These are phyloP conservation scores for Argyresthia goedartella DNA, from an alignment of 2,888 invertebrate species.

Conservation along the genomic window DNA sequence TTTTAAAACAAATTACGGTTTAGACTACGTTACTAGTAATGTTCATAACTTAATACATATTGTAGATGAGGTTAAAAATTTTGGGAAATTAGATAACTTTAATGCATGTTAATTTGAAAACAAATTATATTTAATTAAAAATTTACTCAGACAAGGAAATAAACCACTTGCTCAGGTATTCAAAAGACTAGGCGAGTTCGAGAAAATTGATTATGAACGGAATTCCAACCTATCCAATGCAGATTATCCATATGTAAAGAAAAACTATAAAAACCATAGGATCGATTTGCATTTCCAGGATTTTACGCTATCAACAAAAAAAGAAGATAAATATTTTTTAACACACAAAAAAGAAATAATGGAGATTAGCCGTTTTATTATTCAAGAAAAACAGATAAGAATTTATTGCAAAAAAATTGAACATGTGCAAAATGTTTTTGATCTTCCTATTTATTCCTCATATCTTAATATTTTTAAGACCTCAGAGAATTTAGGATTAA, in stretches of 20 bases:
- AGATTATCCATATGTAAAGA: neutral
- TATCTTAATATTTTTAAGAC: neutral
- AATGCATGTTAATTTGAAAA: slow-evolving; percentile 8
- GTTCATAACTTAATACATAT: slow-evolving; percentile 14
- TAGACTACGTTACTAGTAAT: slow-evolving; percentile 13
- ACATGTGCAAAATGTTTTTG: neutral
- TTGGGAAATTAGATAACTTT: slow-evolving; percentile 9
- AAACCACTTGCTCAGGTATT: slow-evolving; percentile 10
- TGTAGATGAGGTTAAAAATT: slow-evolving; percentile 10
- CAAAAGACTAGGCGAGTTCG: slow-evolving; percentile 7
- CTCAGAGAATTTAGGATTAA: neutral
- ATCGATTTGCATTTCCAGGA: neutral
- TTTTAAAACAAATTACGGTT: slow-evolving; percentile 11
- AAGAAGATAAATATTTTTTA: slow-evolving; percentile 11
- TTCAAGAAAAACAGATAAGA: slow-evolving; percentile 2
- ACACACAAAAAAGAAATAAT: neutral
- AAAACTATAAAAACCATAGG: too few species aligned
- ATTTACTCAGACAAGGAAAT: slow-evolving; percentile 8
- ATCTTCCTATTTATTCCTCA: neutral
- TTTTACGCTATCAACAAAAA: slow-evolving; percentile 4
- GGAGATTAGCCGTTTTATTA: neutral
- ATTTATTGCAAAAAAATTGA: neutral
- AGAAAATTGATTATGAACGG: neutral
- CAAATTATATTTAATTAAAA: slow-evolving; percentile 6
- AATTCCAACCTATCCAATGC: too few species aligned